These are phyloP conservation scores for Maniola hyperantus DNA, from an alignment of 2,888 invertebrate genomes.

Conservation along the genomic window DNA sequence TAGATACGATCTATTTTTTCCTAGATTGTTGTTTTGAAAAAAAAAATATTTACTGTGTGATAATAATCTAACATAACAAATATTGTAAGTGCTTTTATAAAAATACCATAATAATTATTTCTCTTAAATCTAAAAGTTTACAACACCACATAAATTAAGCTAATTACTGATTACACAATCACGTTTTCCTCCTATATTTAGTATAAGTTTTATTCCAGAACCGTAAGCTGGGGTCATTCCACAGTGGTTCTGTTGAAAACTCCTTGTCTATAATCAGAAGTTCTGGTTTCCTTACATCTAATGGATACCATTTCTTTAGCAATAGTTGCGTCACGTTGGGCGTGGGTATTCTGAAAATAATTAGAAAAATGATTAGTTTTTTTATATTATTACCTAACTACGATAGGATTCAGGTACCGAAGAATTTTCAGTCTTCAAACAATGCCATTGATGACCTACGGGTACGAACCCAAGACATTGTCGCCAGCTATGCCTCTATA, in stretches of 20 bases:
- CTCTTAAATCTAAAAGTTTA: not conserved
- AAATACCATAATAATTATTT: not conserved
- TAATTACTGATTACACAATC: not conserved
- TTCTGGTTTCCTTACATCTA: constrained; percentile 47
- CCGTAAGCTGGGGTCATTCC: constrained; percentile 54
- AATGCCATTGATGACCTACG: too few relatives aligned
- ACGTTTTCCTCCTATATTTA: constrained; percentile 60
- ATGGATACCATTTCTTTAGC: constrained; percentile 57
- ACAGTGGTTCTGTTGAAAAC: constrained; percentile 54
- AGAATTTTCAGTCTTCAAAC: not conserved
- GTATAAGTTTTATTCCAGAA: constrained; percentile 68
- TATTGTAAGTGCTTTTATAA: not conserved
- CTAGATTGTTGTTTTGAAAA: too few relatives aligned
- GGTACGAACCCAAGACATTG: too few relatives aligned
- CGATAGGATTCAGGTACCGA: too few relatives aligned
- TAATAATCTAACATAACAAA: too few relatives aligned
- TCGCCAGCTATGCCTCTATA: too few relatives aligned
- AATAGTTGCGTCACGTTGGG: constrained; percentile 45
- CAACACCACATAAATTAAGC: not conserved
- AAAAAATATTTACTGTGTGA: too few relatives aligned
- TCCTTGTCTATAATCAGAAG: constrained; percentile 57
- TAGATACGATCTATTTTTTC: too few relatives aligned
- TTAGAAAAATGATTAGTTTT: not conserved
- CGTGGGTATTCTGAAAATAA: constrained; percentile 60
- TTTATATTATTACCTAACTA: too few relatives aligned